These are phyloP conservation scores for Drosophila tanythrix DNA, from an alignment of 2,888 invertebrate species.

Conservation along the genomic window DNA sequence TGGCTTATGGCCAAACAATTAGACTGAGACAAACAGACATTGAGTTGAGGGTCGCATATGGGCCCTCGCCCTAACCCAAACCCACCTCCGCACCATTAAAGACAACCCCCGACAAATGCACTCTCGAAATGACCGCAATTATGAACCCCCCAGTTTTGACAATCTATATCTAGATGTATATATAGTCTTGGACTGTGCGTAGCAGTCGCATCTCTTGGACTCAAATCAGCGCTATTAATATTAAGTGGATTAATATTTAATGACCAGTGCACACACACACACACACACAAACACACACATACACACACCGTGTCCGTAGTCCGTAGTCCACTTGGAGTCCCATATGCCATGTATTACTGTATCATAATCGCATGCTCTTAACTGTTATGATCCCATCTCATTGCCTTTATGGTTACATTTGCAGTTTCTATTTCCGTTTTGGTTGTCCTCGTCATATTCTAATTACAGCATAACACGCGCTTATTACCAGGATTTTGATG, in stretches of 20 bases:
- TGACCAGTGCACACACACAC: constrained; percentile 69
- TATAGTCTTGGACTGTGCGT: constrained; percentile 21
- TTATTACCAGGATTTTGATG: constrained; percentile 72
- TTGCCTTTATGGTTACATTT: constrained; percentile 50
- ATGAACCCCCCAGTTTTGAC: constrained; percentile 54
- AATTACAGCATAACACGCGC: constrained; percentile 75
- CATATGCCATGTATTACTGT: constrained; percentile 37
- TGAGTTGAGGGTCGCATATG: constrained; percentile 12
- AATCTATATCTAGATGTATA: constrained; percentile 23
- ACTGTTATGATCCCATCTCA: constrained; percentile 66
- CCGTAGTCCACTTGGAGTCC: neutral
- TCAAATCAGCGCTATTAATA: constrained; percentile 83
- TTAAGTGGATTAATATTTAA: constrained; percentile 84
- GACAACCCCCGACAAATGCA: constrained; percentile 65
- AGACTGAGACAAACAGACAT: constrained; percentile 22
- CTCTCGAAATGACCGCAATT: constrained; percentile 80
- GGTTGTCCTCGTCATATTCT: constrained; percentile 69
- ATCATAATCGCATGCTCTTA: constrained; percentile 69
- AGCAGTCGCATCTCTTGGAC: constrained; percentile 29
- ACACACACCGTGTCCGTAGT: neutral
- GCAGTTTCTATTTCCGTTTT: constrained; percentile 5
- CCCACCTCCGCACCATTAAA: constrained; percentile 13
- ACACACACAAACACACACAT: neutral
- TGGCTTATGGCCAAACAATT: constrained; percentile 66
- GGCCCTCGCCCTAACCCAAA: constrained; percentile 2